Conservation (phyloP, 2,888 invertebrate species). For the Drosophila suboccidentalis region DNA sequence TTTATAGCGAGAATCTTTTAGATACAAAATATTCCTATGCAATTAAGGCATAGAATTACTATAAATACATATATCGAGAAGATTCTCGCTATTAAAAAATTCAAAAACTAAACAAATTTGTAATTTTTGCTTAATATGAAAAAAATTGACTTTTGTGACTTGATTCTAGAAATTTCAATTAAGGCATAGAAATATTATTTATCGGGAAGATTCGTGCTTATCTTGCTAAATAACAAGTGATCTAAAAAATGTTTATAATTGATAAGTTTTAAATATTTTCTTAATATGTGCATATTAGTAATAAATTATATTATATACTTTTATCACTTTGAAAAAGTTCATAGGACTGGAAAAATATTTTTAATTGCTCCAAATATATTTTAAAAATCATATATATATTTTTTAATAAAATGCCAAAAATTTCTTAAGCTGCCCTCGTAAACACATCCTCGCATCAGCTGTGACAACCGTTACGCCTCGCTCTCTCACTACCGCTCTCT, state of each 20-base stretch:
- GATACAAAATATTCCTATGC: neutral
- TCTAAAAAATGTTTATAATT: neutral
- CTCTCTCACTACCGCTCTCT: neutral
- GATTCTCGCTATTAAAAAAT: no score
- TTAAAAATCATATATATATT: neutral
- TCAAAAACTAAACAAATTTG: no score
- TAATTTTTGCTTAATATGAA: no score
- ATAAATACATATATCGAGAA: no score
- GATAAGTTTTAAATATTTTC: no score
- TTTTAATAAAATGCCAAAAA: neutral
- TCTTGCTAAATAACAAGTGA: neutral
- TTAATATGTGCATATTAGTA: no score
- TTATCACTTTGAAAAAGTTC: neutral
- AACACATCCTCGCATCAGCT: constrained; percentile 41
- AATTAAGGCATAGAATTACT: neutral
- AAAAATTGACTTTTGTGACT: no score
- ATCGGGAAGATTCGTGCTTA: no score
- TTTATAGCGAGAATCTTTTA: neutral
- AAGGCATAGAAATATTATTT: no score
- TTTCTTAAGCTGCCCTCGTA: constrained; percentile 3
- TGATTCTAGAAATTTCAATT: no score
- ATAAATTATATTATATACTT: neutral
- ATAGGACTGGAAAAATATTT: neutral
- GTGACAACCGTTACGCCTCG: constrained; percentile 39
- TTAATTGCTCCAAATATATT: neutral